Percentiles rank a stretch among this genome's conserved stretches.
These are phyloP conservation scores for Chloroceryle amazona DNA, from an alignment of 2,797 vertebrate species.

Conservation along the genomic window DNA sequence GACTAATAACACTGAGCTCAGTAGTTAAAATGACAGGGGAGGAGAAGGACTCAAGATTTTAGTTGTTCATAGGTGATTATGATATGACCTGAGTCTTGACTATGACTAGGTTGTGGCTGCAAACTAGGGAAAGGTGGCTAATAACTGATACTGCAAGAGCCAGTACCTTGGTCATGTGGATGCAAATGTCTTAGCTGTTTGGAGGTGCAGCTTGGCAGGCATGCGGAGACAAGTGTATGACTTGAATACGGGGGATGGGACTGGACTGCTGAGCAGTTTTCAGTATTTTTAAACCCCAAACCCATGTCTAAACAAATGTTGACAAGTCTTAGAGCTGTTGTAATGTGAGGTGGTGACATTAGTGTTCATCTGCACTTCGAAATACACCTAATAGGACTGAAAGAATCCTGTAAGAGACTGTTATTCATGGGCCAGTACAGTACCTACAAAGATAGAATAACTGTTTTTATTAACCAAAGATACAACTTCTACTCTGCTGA, in stretches of 20 bases:
- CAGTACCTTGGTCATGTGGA: fast-evolving
- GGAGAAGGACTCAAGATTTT: conserved; percentile 14
- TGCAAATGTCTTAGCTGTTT: neutral
- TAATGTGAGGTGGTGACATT: neutral
- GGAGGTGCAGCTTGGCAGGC: neutral
- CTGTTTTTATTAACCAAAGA: neutral
- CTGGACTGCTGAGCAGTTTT: neutral
- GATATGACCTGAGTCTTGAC: neutral
- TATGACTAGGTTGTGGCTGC: neutral
- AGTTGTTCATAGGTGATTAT: conserved; percentile 25
- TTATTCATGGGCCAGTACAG: neutral
- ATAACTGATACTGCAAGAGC: neutral
- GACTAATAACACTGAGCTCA: conserved; percentile 43
- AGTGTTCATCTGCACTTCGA: neutral
- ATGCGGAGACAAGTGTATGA: neutral
- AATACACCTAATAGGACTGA: neutral
- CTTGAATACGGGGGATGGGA: neutral
- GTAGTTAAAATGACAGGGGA: conserved; percentile 38
- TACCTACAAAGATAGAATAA: neutral
- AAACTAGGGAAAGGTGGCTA: neutral
- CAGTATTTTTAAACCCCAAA: neutral
- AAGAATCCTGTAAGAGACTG: neutral
- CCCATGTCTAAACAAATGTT: neutral
- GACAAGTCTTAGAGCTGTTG: neutral
- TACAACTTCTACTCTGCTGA: neutral